phyloP scores from a whole-genome alignment of 2,113 vertebrate species.

The Charina bottae region DNA sequence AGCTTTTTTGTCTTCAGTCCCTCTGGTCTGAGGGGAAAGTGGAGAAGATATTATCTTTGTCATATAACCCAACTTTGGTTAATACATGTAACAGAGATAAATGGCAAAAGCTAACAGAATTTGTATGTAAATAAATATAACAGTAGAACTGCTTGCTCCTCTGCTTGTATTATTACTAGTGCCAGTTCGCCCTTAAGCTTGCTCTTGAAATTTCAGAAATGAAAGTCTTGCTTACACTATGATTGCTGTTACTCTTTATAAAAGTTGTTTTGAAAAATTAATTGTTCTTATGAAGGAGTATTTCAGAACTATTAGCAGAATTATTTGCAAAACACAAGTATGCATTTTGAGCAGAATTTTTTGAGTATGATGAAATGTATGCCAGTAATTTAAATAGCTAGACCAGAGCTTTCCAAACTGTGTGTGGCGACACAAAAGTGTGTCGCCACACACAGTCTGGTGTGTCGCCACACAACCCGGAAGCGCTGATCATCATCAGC shows the following conservation, averaged over 20 bases:
- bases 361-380: not conserved
- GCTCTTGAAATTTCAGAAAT: not conserved
- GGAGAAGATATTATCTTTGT: not conserved
- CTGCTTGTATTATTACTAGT: not conserved
- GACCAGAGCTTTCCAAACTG: too few relatives aligned
- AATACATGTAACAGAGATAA: not conserved
- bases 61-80: not conserved
- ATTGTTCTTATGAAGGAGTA: not conserved
- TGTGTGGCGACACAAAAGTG: too few relatives aligned
- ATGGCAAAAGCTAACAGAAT: not conserved
- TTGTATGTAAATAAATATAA: not conserved
- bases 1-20: not conserved
- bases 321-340: not conserved
- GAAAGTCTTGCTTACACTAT: not conserved
- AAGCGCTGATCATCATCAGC: too few relatives aligned
- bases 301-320: not conserved
- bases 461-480: too few relatives aligned
- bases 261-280: not conserved
- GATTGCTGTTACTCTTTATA: not conserved
- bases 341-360: not conserved
- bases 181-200: not conserved
- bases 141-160: not conserved
- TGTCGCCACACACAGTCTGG: too few relatives aligned
- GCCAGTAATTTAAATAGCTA: not conserved
- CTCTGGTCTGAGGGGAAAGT: not conserved